These are phyloP conservation scores for Torymus tubicola DNA, from an alignment of 2,888 invertebrate species.

Conservation along the genomic window DNA sequence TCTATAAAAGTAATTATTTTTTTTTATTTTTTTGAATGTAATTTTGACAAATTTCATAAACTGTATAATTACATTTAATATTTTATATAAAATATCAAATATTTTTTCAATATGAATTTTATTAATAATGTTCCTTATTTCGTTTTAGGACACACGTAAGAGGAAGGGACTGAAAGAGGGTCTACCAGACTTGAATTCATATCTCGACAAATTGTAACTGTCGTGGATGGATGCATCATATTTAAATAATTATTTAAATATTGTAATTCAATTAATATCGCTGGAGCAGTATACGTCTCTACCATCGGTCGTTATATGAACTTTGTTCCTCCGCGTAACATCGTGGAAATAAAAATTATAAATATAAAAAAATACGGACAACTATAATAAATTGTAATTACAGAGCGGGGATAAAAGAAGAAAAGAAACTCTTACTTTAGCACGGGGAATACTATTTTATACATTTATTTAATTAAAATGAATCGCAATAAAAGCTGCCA, in stretches of 20 bases:
- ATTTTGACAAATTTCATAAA: background rate
- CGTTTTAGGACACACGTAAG: conserved; percentile 92
- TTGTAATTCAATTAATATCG: conserved; percentile 73
- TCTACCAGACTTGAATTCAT: conserved; percentile 95
- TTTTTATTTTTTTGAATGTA: background rate
- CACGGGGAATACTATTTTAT: conserved; percentile 69
- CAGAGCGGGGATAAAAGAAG: conserved; percentile 52
- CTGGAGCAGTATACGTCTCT: conserved; percentile 64
- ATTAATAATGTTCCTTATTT: conserved; percentile 46
- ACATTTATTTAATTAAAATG: conserved; percentile 71
- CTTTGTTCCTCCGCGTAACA: conserved; percentile 67
- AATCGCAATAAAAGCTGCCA: conserved; percentile 55
- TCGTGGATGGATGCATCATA: conserved; percentile 66
- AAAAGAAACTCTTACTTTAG: conserved; percentile 64
- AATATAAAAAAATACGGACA: conserved; percentile 62
- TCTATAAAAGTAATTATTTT: too few relatives aligned
- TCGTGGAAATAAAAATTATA: conserved; percentile 65
- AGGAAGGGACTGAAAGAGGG: conserved; percentile 99
- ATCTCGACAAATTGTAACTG: conserved; percentile 98
- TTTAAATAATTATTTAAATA: conserved; percentile 75
- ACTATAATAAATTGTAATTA: conserved; percentile 67
- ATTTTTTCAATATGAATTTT: background rate
- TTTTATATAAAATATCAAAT: background rate
- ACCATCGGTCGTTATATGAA: conserved; percentile 67
- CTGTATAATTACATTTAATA: conserved; percentile 12